Evolutionary conservation across 53 echinoderm and acorn worm species (phyloP), one percentile per base, ranked within the genome.

Genomic region (Arbacia lixula): DNA sequence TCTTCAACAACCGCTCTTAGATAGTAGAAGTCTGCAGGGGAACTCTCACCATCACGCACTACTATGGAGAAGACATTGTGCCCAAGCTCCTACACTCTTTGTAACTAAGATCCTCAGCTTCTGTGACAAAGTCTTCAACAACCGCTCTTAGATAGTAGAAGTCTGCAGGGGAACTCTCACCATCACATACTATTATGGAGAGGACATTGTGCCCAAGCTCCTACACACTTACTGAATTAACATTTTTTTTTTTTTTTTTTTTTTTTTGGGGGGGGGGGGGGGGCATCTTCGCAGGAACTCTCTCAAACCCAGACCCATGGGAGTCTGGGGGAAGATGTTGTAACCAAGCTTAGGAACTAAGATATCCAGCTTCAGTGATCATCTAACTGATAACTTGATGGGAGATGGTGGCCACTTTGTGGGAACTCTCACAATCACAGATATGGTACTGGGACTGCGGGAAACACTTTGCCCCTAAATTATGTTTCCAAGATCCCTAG

Each of bases 21-120:
- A 85, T 96, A 31, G 96, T 96, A 5, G 93, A 91, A 49, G 84
- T 96, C 83, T 96, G 96, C 71, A 40, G 87, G 29, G 96, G 96
- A 1, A 89, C 89, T 19, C 85, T 96, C 27, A 60, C 76, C 30
- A 84, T 96, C 21, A 84, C 66, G 10, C 91, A 96, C 61, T 96
- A 96, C 84, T 96, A 96, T 53, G 96, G 96, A 12, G 84, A 87
- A 52, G 68, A 91, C 52, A 87, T 96, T 79, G 68, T 58, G 10
- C 93, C 96, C 3, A 96, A 93, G 62, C 87, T 96, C 14, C 54
- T 96, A 32, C 72, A 72, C 37, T 24, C 68, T 21, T 3, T 25
- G 24, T 68, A 68, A 37, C 39, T n/a, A n/a, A n/a, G n/a, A n/a
- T n/a, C 36, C 63, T 96, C 24, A 78, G 87, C 32, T 96, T 86